A percentile compares a stretch with the other conserved stretches of the same genome.
Conservation (phyloP, 2,797 vertebrate species). For the Antennarius maculatus region DNA sequence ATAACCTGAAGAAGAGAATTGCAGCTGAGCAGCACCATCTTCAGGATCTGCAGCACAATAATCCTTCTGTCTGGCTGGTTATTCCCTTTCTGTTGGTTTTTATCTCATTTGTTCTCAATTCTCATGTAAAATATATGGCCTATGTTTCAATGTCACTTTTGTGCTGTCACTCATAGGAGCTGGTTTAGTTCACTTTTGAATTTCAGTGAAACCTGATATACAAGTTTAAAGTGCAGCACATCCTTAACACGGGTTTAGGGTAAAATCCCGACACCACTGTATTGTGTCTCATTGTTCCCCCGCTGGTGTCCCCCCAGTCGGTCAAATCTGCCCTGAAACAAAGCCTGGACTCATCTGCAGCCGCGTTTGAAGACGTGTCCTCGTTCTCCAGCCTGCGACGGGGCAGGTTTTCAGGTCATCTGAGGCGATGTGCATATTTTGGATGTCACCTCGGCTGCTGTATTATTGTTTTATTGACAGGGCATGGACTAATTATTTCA, state of each 20-base stretch:
- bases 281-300: conserved; percentile 15
- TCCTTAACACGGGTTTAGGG: background rate
- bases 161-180: no score
- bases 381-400: conserved; percentile 29
- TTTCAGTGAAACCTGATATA: background rate
- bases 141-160: no score
- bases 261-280: conserved; percentile 16
- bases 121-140: background rate
- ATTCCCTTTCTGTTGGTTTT: background rate
- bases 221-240: background rate
- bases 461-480: conserved; percentile 80
- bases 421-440: conserved; percentile 77
- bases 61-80: background rate
- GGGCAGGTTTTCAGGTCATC: conserved; percentile 77
- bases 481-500: conserved; percentile 84
- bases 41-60: conserved; percentile 37
- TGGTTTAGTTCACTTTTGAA: background rate
- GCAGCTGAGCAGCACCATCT: conserved; percentile 51
- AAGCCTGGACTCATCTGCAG: conserved; percentile 49
- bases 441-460: conserved; percentile 76
- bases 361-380: conserved; percentile 41
- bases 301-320: conserved; percentile 41
- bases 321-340: conserved; percentile 52
- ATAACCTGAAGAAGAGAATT: background rate
- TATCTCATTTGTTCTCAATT: background rate